These are phyloP conservation scores for Tamias sibiricus DNA, from an alignment of 2,113 vertebrate species.

Conservation along the genomic window DNA sequence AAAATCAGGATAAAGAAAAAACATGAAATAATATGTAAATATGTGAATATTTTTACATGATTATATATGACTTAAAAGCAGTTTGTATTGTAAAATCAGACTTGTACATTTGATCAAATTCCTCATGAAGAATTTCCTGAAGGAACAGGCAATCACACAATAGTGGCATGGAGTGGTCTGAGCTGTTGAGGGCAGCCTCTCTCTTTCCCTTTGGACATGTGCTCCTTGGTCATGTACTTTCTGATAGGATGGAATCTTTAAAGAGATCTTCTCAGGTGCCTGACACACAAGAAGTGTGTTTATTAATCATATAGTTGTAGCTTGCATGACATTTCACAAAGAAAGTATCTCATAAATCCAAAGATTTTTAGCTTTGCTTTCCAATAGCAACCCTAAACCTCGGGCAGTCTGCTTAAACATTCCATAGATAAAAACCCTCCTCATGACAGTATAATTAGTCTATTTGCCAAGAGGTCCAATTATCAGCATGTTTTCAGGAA, in stretches of 20 bases:
- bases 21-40: background rate
- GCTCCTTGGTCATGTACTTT: background rate
- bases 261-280: background rate
- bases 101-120: background rate
- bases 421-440: background rate
- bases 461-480: conserved; percentile 27
- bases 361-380: background rate
- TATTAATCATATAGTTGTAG: background rate
- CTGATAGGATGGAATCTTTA: background rate
- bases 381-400: background rate
- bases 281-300: background rate
- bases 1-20: background rate
- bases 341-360: background rate
- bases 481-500: conserved; percentile 44
- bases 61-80: background rate
- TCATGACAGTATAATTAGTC: background rate
- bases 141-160: background rate
- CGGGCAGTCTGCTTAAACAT: background rate
- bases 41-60: background rate
- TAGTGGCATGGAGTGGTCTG: background rate
- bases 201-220: background rate
- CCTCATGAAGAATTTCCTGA: background rate
- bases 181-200: rapidly evolving
- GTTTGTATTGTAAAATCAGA: background rate
- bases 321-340: background rate